A percentile compares a stretch with the other conserved stretches of the same genome.
Conservation (phyloP, 2,888 invertebrate species). For the Loripinus fragilis region DNA sequence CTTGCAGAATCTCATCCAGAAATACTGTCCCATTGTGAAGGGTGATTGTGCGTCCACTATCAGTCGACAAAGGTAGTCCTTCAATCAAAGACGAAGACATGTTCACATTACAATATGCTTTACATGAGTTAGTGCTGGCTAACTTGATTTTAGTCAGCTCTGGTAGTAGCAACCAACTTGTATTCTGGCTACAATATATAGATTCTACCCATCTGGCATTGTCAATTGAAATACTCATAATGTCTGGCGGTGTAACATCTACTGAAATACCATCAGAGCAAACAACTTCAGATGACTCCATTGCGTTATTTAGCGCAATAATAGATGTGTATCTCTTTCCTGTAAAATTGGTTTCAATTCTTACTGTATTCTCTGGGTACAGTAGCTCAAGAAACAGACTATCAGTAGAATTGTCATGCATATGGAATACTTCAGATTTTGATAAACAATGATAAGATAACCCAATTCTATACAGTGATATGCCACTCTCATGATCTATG, state of each 20-base stretch:
- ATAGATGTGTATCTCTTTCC: conserved; percentile 60
- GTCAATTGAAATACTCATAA: conserved; percentile 48
- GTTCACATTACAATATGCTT: not conserved
- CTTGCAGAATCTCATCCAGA: not conserved
- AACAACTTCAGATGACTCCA: conserved; percentile 64
- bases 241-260: conserved; percentile 56
- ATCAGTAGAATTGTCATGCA: not conserved
- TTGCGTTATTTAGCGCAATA: conserved; percentile 69
- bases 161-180: conserved; percentile 42
- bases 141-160: conserved; percentile 44
- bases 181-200: conserved; percentile 44
- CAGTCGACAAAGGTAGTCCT: not conserved
- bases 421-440: conserved; percentile 1
- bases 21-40: not conserved
- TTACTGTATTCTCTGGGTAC: conserved; percentile 2
- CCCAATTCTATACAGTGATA: conserved; percentile 58
- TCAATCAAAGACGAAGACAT: not conserved
- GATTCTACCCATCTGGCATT: conserved; percentile 42
- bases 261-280: conserved; percentile 71
- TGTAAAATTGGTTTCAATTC: conserved; percentile 16
- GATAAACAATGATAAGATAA: conserved; percentile 26
- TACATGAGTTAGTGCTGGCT: not conserved
- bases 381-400: not conserved
- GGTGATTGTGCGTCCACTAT: no score
- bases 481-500: conserved; percentile 70